Percentiles rank a stretch among this genome's conserved stretches.
These are phyloP conservation scores for Colistium nudipinnis DNA, from an alignment of 2,113 vertebrate species.

Conservation along the genomic window DNA sequence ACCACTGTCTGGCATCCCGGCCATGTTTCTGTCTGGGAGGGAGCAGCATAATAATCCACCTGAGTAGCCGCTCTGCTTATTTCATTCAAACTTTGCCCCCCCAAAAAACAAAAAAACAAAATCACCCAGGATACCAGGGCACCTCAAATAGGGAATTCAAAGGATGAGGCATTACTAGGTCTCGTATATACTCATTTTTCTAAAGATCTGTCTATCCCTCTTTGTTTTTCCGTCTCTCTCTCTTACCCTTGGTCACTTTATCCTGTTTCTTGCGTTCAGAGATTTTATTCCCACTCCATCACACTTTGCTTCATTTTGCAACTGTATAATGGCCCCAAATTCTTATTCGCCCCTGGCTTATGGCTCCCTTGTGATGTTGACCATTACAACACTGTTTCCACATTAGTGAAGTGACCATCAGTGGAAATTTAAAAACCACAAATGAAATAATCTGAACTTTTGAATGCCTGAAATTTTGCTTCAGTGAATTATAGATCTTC, in stretches of 20 bases:
- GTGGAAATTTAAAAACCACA: slow-evolving; percentile 2
- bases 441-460: background rate
- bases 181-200: slow-evolving; percentile 44
- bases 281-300: slow-evolving; percentile 51
- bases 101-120: slow-evolving; percentile 27
- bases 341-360: slow-evolving; percentile 17
- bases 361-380: slow-evolving; percentile 3
- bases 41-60: slow-evolving; percentile 32
- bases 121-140: slow-evolving; percentile 56
- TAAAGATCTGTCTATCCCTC: slow-evolving; percentile 7
- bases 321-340: slow-evolving; percentile 46
- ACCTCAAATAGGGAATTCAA: slow-evolving; percentile 62
- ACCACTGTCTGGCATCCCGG: slow-evolving; percentile 56
- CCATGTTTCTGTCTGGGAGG: slow-evolving; percentile 44
- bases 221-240: slow-evolving; percentile 1
- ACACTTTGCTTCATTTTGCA: slow-evolving; percentile 37
- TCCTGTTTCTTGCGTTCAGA: slow-evolving; percentile 36
- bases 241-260: slow-evolving; percentile 32
- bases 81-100: slow-evolving; percentile 29
- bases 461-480: slow-evolving; percentile 43
- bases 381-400: background rate
- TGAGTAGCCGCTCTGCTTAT: slow-evolving; percentile 33
- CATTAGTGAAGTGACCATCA: slow-evolving; percentile 4
- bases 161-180: slow-evolving; percentile 73
- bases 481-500: slow-evolving; percentile 67